phyloP scores from a whole-genome alignment of 2,797 vertebrate species.

The Gymnodraco acuticeps region DNA sequence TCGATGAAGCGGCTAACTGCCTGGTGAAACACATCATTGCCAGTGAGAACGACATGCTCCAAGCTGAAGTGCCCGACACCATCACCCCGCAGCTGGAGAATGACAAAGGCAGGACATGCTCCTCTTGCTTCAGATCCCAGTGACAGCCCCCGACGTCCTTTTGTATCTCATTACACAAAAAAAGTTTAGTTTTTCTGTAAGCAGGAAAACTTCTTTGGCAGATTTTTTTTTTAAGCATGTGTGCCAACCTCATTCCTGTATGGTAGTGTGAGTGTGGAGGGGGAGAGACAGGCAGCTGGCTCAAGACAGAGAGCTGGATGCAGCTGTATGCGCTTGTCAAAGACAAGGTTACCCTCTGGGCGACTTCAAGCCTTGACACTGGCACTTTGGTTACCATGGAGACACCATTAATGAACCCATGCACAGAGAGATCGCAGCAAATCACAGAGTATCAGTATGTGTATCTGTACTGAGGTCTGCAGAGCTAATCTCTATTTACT shows the following conservation, averaged over 20 bases:
- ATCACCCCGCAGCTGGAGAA: slow-evolving; percentile 91
- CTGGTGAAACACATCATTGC: slow-evolving; percentile 98
- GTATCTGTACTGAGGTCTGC: slow-evolving; percentile 24
- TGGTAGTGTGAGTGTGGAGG: background rate
- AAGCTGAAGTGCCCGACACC: slow-evolving; percentile 89
- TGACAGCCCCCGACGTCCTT: slow-evolving; percentile 56
- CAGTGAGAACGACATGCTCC: slow-evolving; percentile 92
- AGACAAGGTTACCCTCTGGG: slow-evolving; percentile 68
- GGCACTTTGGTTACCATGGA: slow-evolving; percentile 69
- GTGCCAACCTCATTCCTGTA: slow-evolving; percentile 41
- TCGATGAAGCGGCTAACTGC: slow-evolving; percentile 96
- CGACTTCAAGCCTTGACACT: slow-evolving; percentile 49
- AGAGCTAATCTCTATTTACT: slow-evolving; percentile 29
- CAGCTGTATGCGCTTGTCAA: slow-evolving; percentile 64
- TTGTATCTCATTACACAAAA: slow-evolving; percentile 48
- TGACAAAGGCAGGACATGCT: slow-evolving; percentile 89
- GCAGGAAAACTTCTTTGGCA: slow-evolving; percentile 37
- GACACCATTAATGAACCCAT: slow-evolving; percentile 63
- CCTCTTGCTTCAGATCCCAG: slow-evolving; percentile 92
- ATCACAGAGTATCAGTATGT: slow-evolving; percentile 28
- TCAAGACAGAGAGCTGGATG: slow-evolving; percentile 53
- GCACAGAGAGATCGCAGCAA: slow-evolving; percentile 31
- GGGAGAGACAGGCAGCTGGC: slow-evolving; percentile 51
- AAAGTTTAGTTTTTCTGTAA: slow-evolving; percentile 46
- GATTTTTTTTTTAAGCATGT: slow-evolving; percentile 32